Base-by-base conservation (phyloP, 2,113 vertebrate species). In the Melanerpes aurifrons region DNA sequence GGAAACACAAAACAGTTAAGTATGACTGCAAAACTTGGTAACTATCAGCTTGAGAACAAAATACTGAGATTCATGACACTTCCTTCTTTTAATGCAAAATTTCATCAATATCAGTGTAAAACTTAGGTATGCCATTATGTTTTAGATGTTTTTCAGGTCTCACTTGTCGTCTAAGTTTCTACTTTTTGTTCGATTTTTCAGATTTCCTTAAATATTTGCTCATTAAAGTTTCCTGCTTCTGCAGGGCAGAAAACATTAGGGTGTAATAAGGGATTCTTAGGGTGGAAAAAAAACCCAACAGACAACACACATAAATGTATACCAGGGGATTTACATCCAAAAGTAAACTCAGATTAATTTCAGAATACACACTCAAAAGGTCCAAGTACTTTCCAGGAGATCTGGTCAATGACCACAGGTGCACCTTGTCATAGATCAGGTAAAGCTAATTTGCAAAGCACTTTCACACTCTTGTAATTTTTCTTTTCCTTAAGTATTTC, bases 1-100 rank as follows among this genome's bases (percentile, higher is more conserved):
- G 21, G 87, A 87, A 71, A 86, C 18, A 92, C 57, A 87, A 93
- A 77, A 47, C 64, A 94, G 63, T 86, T 74, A 73, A 86, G 63
- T 6, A 26, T 3, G 15, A 32, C 54, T 56, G 32, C 3, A 10
- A 50, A 90, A 87, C 15, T 18, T 53, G 9, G 2, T 18, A 31
- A 69, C 18, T 13, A 40, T 24, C 26, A 29, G 15, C 48, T 37
- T 74, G 58, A 76, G 15, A 87, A 76, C 4, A 68, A 63, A 66
- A 45, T 12, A 54, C 6, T 54, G 53, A 84, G 11, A 81, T 37
- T 57, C 5, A 1, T 15, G 22, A 89, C 28, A 57, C 15, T 61
- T 57, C 43, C 24, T 54, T 74, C 58, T 64, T 32, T 57, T 32
- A 84, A 69, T 15, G 32, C 62, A 63, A 11, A 35, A 32, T 40